A percentile compares a stretch with the other conserved stretches of the same genome.
Evolutionary conservation across 2,113 vertebrate species (phyloP).

Genomic region (Callipepla californica): DNA sequence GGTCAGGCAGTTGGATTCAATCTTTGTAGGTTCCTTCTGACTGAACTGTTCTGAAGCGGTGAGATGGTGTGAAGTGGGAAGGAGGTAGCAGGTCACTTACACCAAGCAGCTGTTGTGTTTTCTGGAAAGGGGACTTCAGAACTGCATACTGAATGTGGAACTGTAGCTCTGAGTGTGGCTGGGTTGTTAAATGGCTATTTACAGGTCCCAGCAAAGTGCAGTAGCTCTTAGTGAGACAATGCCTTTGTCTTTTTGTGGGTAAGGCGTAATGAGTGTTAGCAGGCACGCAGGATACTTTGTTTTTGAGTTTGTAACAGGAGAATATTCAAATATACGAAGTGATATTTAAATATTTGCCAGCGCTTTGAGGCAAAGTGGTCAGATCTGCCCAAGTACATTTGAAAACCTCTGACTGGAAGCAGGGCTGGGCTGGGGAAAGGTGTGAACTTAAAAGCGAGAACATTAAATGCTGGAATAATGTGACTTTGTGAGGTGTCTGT

Average conservation of each 20-base stretch:
- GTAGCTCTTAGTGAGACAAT: too few relatives aligned
- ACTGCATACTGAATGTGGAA: fast-evolving
- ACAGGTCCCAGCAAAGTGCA: fast-evolving
- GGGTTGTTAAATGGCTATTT: neutral
- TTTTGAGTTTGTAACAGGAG: neutral
- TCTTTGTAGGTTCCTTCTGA: neutral
- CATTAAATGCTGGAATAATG: neutral
- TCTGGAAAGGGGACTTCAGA: too few relatives aligned
- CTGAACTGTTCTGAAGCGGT: neutral
- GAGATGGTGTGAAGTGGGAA: fast-evolving
- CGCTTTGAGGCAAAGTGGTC: neutral
- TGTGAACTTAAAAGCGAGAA: neutral
- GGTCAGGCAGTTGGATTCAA: neutral
- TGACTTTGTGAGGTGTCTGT: neutral
- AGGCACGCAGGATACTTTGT: neutral
- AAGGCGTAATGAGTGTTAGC: neutral
- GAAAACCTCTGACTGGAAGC: neutral
- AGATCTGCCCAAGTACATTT: neutral
- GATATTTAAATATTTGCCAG: too few relatives aligned
- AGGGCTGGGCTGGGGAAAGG: neutral
- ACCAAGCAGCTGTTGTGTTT: fast-evolving
- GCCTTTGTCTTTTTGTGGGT: neutral
- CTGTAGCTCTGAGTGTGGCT: fast-evolving
- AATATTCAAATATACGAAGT: neutral
- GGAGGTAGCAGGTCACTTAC: too few relatives aligned